phyloP scores from a whole-genome alignment of 2,888 invertebrate genomes.

The Rotaria socialis region DNA sequence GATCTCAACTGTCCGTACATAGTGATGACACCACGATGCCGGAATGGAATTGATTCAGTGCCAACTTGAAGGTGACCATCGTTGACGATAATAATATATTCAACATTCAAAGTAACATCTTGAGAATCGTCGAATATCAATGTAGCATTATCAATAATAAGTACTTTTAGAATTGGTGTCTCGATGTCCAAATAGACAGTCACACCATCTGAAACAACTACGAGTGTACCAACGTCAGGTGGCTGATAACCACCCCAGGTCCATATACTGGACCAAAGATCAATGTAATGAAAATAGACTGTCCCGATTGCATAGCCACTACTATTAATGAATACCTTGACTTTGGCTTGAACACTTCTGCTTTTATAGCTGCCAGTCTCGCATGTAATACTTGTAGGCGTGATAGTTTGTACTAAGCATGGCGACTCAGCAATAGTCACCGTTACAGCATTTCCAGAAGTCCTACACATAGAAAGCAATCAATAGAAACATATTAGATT shows the following conservation, averaged over 20 bases:
- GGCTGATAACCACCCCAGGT: slow-evolving; percentile 52
- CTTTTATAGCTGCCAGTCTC: slow-evolving; percentile 23
- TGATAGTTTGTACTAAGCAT: slow-evolving; percentile 12
- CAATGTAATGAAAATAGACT: slow-evolving; percentile 53
- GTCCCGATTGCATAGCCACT: not conserved
- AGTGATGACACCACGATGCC: slow-evolving; percentile 46
- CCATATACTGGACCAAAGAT: slow-evolving; percentile 54
- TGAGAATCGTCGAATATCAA: slow-evolving; percentile 47
- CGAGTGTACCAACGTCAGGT: slow-evolving; percentile 53
- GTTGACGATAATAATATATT: slow-evolving; percentile 47
- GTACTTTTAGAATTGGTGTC: slow-evolving; percentile 53
- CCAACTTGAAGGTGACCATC: slow-evolving; percentile 47
- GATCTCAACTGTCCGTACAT: slow-evolving; percentile 46
- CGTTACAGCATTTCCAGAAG: not conserved
- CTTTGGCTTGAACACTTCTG: not conserved
- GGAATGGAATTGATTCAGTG: slow-evolving; percentile 47
- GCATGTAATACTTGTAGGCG: slow-evolving; percentile 31
- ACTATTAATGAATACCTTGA: not conserved
- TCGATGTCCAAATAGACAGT: slow-evolving; percentile 53
- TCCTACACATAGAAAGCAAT: not conserved
- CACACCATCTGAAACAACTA: slow-evolving; percentile 53
- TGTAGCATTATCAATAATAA: slow-evolving; percentile 54
- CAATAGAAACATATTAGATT: not conserved
- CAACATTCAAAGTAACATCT: slow-evolving; percentile 45
- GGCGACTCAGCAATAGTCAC: not conserved